These are phyloP conservation scores for Muraenolepis orangiensis DNA, from an alignment of 2,797 vertebrate genomes.

Conservation along the genomic window DNA sequence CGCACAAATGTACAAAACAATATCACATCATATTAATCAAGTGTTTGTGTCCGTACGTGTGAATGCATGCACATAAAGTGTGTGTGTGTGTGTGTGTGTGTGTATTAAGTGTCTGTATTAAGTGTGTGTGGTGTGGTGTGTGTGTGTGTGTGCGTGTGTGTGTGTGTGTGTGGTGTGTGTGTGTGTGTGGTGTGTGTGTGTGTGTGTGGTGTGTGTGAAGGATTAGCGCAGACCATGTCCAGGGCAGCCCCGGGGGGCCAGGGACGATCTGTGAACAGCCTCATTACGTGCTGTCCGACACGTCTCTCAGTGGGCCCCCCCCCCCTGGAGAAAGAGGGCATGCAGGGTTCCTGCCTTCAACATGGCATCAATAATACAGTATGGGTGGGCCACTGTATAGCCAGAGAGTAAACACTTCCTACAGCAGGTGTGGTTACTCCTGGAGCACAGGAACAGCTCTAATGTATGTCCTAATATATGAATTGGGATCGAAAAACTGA, in stretches of 20 bases:
- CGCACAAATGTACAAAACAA: background rate
- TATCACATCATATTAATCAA: no score
- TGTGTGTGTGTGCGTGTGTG: slow-evolving; percentile 14
- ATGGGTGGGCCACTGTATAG: background rate
- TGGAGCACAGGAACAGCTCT: no score
- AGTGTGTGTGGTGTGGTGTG: background rate
- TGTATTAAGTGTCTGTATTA: background rate
- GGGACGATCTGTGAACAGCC: slow-evolving; percentile 24
- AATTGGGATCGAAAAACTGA: background rate
- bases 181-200: background rate
- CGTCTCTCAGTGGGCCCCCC: slow-evolving; percentile 6
- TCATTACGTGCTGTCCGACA: slow-evolving; percentile 30
- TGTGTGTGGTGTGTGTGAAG: no score
- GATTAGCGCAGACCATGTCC: background rate
- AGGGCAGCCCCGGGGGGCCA: slow-evolving; percentile 17
- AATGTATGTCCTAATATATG: background rate
- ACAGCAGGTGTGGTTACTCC: background rate
- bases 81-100: slow-evolving; percentile 1
- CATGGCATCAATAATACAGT: background rate
- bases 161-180: background rate
- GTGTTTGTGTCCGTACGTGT: background rate
- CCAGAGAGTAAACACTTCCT: background rate
- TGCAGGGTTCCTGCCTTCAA: background rate
- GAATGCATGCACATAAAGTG: background rate
- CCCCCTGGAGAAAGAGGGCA: background rate